phyloP scores from a whole-genome alignment of 2,888 invertebrate species.

The Nomada ruficornis region DNA sequence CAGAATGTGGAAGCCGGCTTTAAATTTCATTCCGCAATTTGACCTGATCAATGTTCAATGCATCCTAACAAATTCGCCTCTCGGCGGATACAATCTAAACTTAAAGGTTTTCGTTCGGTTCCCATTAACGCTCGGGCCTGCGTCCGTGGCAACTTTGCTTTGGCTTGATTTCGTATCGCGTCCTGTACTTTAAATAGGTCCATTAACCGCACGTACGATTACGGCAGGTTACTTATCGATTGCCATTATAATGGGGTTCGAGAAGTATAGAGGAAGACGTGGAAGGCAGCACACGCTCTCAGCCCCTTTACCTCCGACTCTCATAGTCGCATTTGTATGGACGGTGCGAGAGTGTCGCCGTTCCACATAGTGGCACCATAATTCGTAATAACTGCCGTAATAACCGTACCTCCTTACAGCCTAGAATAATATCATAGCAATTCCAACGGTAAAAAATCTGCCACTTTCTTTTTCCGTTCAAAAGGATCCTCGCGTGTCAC shows the following conservation, averaged over 20 bases:
- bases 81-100: background rate
- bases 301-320: background rate
- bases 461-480: constrained; percentile 3
- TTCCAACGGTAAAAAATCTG: constrained; percentile 64
- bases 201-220: constrained; percentile 76
- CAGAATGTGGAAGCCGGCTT: background rate
- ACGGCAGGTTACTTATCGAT: constrained; percentile 80
- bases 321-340: constrained; percentile 45
- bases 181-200: constrained; percentile 73
- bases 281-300: constrained; percentile 22
- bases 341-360: constrained; percentile 56
- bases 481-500: background rate
- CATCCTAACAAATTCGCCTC: background rate
- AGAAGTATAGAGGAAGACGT: constrained; percentile 39
- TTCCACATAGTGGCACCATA: constrained; percentile 72
- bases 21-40: background rate
- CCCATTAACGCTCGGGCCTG: constrained; percentile 18
- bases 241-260: constrained; percentile 74
- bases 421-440: constrained; percentile 75
- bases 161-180: constrained; percentile 33
- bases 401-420: constrained; percentile 77
- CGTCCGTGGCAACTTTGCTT: constrained; percentile 11
- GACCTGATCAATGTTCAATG: background rate
- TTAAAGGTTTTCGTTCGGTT: constrained; percentile 16
- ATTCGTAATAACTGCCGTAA: constrained; percentile 80